These are phyloP conservation scores for Nomada fabriciana DNA, from an alignment of 2,888 invertebrate species.

Conservation along the genomic window DNA sequence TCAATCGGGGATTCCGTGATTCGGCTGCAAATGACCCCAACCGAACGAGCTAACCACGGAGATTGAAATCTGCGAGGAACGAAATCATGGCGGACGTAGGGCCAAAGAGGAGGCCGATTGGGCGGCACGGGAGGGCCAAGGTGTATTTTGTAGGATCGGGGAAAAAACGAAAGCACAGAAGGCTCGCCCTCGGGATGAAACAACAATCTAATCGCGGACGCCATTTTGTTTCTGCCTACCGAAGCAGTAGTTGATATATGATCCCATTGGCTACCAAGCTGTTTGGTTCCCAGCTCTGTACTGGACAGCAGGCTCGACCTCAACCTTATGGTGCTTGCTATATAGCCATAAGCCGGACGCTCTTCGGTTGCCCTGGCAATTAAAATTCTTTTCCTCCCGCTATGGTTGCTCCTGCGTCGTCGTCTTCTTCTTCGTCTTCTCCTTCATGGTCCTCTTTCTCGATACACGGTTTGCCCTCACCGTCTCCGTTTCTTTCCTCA, in stretches of 20 bases:
- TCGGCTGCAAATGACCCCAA: too few relatives aligned
- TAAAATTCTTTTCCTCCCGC: slow-evolving; percentile 81
- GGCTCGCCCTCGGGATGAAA: slow-evolving; percentile 63
- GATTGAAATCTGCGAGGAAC: neutral
- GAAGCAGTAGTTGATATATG: slow-evolving; percentile 83
- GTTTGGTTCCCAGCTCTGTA: slow-evolving; percentile 78
- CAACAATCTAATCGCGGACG: slow-evolving; percentile 74
- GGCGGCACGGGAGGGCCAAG: slow-evolving; percentile 40
- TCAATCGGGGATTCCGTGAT: too few relatives aligned
- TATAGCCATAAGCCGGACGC: slow-evolving; percentile 75
- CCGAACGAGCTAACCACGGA: neutral
- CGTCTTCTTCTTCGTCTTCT: slow-evolving; percentile 66
- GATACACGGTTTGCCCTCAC: slow-evolving; percentile 19
- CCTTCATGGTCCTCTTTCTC: slow-evolving; percentile 42
- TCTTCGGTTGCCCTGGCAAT: slow-evolving; percentile 79
- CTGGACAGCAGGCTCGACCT: slow-evolving; percentile 75
- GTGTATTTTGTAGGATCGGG: slow-evolving; percentile 56
- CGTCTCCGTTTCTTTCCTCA: slow-evolving; percentile 62
- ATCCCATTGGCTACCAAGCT: slow-evolving; percentile 83
- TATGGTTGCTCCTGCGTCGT: slow-evolving; percentile 72
- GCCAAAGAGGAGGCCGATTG: slow-evolving; percentile 31
- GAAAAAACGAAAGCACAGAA: slow-evolving; percentile 45
- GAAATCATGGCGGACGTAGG: slow-evolving; percentile 35
- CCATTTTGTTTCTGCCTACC: slow-evolving; percentile 80
- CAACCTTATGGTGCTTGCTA: slow-evolving; percentile 77